Percentiles rank a stretch among this genome's conserved stretches.
These are phyloP conservation scores for Parauchenoglanis ngamensis DNA, from an alignment of 2,797 vertebrate genomes.

Conservation along the genomic window DNA sequence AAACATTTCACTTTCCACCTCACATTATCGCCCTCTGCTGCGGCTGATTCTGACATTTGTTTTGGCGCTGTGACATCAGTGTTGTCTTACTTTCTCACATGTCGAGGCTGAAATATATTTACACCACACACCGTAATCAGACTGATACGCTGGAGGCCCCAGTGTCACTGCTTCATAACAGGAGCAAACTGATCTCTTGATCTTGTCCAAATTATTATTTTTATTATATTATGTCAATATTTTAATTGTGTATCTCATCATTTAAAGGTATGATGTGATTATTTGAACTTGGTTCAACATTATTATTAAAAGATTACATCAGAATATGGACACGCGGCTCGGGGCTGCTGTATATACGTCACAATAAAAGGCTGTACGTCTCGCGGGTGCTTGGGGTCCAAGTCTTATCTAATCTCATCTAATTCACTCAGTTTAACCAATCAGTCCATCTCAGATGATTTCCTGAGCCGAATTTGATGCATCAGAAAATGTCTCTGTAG, in stretches of 20 bases:
- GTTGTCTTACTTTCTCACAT: not conserved
- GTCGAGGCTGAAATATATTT: too few species aligned
- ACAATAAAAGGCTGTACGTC: not conserved
- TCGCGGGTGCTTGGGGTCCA: not conserved
- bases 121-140: not conserved
- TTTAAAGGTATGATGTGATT: not conserved
- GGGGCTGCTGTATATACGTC: not conserved
- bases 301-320: not conserved
- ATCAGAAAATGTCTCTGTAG: not conserved
- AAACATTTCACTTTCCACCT: not conserved
- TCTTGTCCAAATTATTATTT: not conserved
- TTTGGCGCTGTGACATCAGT: not conserved
- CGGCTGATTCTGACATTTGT: not conserved
- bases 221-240: not conserved
- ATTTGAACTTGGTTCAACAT: not conserved
- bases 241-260: not conserved
- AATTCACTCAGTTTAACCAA: not conserved
- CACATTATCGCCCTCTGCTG: not conserved
- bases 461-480: too few species aligned
- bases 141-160: not conserved
- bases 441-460: too few species aligned
- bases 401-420: not conserved
- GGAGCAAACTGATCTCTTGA: not conserved
- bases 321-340: not conserved
- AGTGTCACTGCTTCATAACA: not conserved